These are phyloP conservation scores for Eurytoma californica DNA, from an alignment of 2,888 invertebrate genomes.

Conservation along the genomic window DNA sequence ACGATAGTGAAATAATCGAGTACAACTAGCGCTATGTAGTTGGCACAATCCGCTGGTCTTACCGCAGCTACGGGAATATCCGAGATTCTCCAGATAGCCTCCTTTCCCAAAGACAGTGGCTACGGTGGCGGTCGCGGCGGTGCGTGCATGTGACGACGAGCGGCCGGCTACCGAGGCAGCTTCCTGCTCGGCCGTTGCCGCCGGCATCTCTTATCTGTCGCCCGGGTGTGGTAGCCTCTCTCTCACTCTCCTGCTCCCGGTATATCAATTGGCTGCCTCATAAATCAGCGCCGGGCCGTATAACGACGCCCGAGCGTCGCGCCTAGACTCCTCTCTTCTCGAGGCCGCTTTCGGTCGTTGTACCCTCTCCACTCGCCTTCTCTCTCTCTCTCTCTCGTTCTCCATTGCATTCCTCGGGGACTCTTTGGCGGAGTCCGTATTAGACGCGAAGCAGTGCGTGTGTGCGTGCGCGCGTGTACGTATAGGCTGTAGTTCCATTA, in stretches of 20 bases:
- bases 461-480: conserved; percentile 2
- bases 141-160: neutral
- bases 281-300: conserved; percentile 54
- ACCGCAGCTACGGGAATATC: conserved; percentile 22
- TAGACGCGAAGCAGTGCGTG: conserved; percentile 11
- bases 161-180: conserved; percentile 16
- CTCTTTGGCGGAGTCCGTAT: conserved; percentile 13
- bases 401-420: conserved; percentile 26
- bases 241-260: conserved; percentile 23
- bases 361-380: conserved; percentile 33
- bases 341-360: conserved; percentile 55
- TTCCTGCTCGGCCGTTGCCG: conserved; percentile 31
- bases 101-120: too few relatives aligned
- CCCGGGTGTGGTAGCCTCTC: conserved; percentile 39
- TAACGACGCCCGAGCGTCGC: conserved; percentile 40
- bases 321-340: conserved; percentile 26
- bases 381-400: conserved; percentile 26
- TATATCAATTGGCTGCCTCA: conserved; percentile 55
- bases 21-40: too few relatives aligned
- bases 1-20: too few relatives aligned
- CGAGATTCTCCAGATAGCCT: conserved; percentile 40
- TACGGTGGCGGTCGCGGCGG: neutral
- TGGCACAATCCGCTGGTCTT: neutral
- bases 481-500: conserved; percentile 46
- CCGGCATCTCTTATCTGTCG: conserved; percentile 48